Base-by-base conservation (phyloP, 2,797 vertebrate species). In the Acanthurus leucopareius region DNA sequence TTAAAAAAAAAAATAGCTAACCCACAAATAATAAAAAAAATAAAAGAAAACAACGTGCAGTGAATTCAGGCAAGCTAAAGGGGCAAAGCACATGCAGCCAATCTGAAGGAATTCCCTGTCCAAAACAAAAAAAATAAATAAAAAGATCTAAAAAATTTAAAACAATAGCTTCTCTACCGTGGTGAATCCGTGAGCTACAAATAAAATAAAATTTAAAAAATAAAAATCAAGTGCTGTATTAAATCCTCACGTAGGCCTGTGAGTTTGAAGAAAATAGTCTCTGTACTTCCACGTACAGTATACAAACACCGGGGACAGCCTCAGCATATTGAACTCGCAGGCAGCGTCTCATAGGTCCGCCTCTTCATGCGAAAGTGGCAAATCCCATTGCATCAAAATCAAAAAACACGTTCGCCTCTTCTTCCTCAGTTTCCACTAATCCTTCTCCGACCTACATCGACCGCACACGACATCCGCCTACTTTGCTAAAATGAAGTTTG, bases 211-310 rank as follows among this genome's bases (percentile, higher is more conserved):
- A 32, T 3, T 3, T 32, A 32, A 32, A 25, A 25, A 25, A 25
- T 25, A 32, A 78, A 63, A 7, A 70, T 64, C 77, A 84, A 83
- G 54, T 49, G 64, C 61, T 19, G 69, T 38, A 20, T 80, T 73
- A 69, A 75, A 91, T 91, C 88, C 89, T 84, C 75, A 79, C 59
- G 87, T 61, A 22, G 86, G 87, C 82, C 87, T 42, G 81, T 51
- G 84, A 75, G 83, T 75, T 69, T 77, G 77, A 73, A 72, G 63
- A 69, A 80, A 86, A 85, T 16, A 79, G 88, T 88, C 87, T 53
- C 59, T 88, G 88, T 91, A 93, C 90, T 94, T 95, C 95, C 95
- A 95, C 91, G 92, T 89, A 92, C 90, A 89, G 91, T 84, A 83
- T 20, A 88, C 88, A 84, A 89, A 90, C 89, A 92, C 84, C 74